phyloP scores from a whole-genome alignment of 2,888 invertebrate genomes.

The Fissipunctia ypsillon region DNA sequence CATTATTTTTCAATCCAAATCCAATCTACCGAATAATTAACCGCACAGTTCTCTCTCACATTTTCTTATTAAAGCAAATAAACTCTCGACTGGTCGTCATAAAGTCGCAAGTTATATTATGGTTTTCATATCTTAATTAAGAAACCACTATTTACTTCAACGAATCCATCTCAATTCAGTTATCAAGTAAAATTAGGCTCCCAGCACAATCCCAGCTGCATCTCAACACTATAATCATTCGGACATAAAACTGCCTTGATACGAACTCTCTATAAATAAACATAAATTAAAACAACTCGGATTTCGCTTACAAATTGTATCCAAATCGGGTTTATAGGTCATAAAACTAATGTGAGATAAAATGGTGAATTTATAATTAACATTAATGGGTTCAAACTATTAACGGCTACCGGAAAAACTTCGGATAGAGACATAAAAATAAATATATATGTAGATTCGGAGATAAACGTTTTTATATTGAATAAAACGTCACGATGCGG shows the following conservation, averaged over 20 bases:
- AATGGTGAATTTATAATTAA: constrained; percentile 87
- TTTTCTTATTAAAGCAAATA: constrained; percentile 5
- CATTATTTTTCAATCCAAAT: background rate
- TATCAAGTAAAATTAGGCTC: constrained; percentile 50
- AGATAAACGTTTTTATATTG: constrained; percentile 85
- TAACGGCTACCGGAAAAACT: constrained; percentile 89
- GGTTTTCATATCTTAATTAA: constrained; percentile 33
- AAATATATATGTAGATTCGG: constrained; percentile 88
- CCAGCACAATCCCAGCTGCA: constrained; percentile 23
- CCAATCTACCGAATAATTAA: constrained; percentile 12
- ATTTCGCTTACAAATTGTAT: constrained; percentile 88
- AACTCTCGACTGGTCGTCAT: background rate
- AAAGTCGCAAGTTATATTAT: constrained; percentile 10
- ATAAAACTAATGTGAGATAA: constrained; percentile 89
- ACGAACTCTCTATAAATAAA: constrained; percentile 67
- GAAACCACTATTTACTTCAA: constrained; percentile 18
- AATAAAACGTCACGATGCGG: constrained; percentile 81
- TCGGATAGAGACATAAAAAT: constrained; percentile 90
- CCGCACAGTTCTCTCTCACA: constrained; percentile 4
- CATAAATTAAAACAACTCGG: constrained; percentile 78
- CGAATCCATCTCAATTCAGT: constrained; percentile 42
- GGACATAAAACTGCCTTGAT: constrained; percentile 49
- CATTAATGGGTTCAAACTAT: constrained; percentile 89
- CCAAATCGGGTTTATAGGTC: constrained; percentile 82
- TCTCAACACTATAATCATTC: constrained; percentile 52